These are phyloP conservation scores for Pogonophryne albipinna DNA, from an alignment of 2,797 vertebrate species.

Conservation along the genomic window DNA sequence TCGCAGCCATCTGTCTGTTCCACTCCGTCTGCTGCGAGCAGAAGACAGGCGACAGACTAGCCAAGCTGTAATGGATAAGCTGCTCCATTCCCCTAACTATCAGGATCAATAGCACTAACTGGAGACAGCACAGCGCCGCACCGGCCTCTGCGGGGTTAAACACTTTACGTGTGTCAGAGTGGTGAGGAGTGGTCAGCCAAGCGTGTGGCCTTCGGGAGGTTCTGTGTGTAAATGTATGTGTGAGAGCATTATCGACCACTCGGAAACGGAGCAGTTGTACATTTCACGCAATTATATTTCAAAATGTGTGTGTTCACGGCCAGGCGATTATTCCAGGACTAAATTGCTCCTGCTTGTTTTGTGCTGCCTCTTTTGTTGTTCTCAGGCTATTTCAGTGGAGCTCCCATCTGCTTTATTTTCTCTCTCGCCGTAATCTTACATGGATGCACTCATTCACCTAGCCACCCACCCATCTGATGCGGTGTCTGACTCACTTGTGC, in stretches of 20 bases:
- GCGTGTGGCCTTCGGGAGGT: slow-evolving; percentile 15
- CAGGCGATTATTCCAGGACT: slow-evolving; percentile 1
- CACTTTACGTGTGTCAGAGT: slow-evolving; percentile 49
- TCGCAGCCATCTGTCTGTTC: slow-evolving; percentile 32
- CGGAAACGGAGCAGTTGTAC: neutral
- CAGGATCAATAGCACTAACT: slow-evolving; percentile 68
- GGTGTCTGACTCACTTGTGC: slow-evolving; percentile 37
- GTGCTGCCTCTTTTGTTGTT: slow-evolving; percentile 1
- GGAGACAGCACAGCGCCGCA: slow-evolving; percentile 22
- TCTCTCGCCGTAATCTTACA: slow-evolving; percentile 20
- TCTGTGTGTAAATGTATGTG: slow-evolving; percentile 22
- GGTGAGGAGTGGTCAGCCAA: slow-evolving; percentile 49
- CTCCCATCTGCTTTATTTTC: neutral
- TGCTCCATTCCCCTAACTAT: slow-evolving; percentile 36
- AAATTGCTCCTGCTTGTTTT: slow-evolving; percentile 9
- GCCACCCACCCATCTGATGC: neutral
- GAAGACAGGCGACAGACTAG: slow-evolving; percentile 51
- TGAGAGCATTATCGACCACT: slow-evolving; percentile 28
- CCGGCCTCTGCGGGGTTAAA: slow-evolving; percentile 42
- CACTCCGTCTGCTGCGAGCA: slow-evolving; percentile 32
- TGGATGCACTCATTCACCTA: slow-evolving; percentile 36
- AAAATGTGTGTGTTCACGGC: slow-evolving; percentile 11
- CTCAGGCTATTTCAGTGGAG: slow-evolving; percentile 21
- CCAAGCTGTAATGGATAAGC: slow-evolving; percentile 68
- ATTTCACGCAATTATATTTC: slow-evolving; percentile 6